Base-by-base conservation (phyloP, 1,140 invertebrate genomes). In the Drosophila nigromelanica region DNA sequence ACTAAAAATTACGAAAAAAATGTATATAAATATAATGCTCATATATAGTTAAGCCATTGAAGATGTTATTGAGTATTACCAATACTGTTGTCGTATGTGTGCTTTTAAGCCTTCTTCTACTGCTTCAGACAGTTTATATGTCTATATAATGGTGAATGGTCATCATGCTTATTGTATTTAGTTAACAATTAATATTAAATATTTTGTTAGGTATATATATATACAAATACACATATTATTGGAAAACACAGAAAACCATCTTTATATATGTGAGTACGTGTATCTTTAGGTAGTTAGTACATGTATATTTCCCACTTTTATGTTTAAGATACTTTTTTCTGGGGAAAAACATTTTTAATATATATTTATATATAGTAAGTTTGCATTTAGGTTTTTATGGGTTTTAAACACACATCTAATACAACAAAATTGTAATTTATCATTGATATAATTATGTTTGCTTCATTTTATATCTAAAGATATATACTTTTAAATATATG, bases 191-290 rank as follows among this genome's bases (percentile, higher is more conserved):
- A 87, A 60, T 68, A 52, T 47, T 54, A 62, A 30, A 56, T 52
- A 67, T 55, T 70, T 54, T 8, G 39, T 59, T 72, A 55, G 64
- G 56, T 63, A 72, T 55, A 52, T 71, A 79, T 75, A 85, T 66
- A 76, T 66, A 52, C 79, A 78, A 60, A 67, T 64, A 77, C 43
- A 58, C 52, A 73, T 76, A 83, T 67, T 77, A 78, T 78, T 78
- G 80, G 80, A 83, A 83, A 89, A 87, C 82, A 74, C 85, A 73
- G 82, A 87, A 86, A 87, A 86, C 82, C 82, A 81, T 81, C 48
- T 73, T 68, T 78, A 71, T 68, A 83, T 67, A 67, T 76, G 47
- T 63, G 6, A 21, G 27, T 45, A 15, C 37, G 40, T 55, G 33
- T 52, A 18, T 61, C 21, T 47, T 51, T 56, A 47, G 42, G 35